Evolutionary conservation across 2,113 vertebrate species (phyloP).

Genomic region (Scomber japonicus): DNA sequence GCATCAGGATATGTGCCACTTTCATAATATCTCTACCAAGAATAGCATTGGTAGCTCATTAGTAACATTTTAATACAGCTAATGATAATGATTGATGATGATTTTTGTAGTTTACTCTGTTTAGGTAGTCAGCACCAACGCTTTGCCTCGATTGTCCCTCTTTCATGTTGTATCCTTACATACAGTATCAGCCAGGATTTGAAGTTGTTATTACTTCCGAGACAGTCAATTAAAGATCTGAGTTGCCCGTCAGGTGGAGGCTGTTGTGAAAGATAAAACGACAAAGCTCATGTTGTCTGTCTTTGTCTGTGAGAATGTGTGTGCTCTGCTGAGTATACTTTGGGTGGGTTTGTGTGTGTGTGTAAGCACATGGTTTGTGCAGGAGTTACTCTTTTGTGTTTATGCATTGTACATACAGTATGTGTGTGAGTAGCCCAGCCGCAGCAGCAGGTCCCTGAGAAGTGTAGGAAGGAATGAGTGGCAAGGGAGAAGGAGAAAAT

Average conservation of each 20-base stretch:
- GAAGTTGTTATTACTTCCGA: slow-evolving; percentile 46
- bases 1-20: slow-evolving; percentile 56
- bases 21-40: slow-evolving; percentile 32
- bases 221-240: slow-evolving; percentile 74
- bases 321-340: slow-evolving; percentile 17
- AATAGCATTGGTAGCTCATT: slow-evolving; percentile 49
- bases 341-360: not conserved
- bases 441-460: slow-evolving; percentile 18
- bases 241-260: slow-evolving; percentile 56
- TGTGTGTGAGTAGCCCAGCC: slow-evolving; percentile 10
- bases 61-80: slow-evolving; percentile 42
- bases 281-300: slow-evolving; percentile 23
- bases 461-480: slow-evolving; percentile 20
- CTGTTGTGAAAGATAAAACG: slow-evolving; percentile 59
- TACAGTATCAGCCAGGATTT: slow-evolving; percentile 49
- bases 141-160: not conserved
- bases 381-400: not conserved
- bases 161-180: not conserved
- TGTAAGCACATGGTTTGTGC: slow-evolving; percentile 18
- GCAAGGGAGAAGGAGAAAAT: slow-evolving; percentile 34
- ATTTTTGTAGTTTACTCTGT: slow-evolving; percentile 35
- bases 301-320: slow-evolving; percentile 19
- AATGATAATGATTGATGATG: slow-evolving; percentile 5
- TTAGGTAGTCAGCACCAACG: slow-evolving; percentile 22
- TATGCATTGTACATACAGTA: not conserved